These are phyloP conservation scores for Clunio marinus DNA, from an alignment of 2,888 invertebrate species.

Conservation along the genomic window DNA sequence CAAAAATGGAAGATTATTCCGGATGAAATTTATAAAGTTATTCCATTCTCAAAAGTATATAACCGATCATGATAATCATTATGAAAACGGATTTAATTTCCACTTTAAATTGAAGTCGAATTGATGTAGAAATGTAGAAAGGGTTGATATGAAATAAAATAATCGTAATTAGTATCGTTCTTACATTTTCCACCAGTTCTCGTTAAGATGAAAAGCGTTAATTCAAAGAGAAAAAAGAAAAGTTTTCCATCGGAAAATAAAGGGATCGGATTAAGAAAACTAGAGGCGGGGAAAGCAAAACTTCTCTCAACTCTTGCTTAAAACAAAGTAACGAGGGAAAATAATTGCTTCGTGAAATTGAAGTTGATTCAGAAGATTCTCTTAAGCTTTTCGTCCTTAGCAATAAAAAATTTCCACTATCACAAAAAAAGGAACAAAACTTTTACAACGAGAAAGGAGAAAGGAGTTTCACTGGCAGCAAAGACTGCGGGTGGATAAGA, in stretches of 20 bases:
- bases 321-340: not conserved
- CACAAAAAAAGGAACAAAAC: not conserved
- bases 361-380: not conserved
- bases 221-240: too few species aligned
- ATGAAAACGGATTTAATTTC: not conserved
- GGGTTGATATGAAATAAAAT: not conserved
- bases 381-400: not conserved
- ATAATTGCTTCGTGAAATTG: not conserved
- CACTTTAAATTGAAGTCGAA: not conserved
- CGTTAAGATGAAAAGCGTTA: too few species aligned
- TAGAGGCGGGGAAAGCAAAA: not conserved
- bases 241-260: not conserved
- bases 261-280: conserved; percentile 1
- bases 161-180: not conserved
- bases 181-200: conserved; percentile 10
- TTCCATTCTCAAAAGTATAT: too few species aligned
- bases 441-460: conserved; percentile 4
- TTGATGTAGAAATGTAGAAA: not conserved
- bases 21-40: not conserved
- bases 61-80: not conserved
- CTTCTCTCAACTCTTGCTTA: not conserved
- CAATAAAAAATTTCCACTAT: conserved; percentile 8
- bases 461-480: conserved; percentile 11
- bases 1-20: not conserved
- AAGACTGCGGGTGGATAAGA: too few species aligned